Base-by-base conservation (phyloP, 2,888 invertebrate species). In the Cabera pusaria region DNA sequence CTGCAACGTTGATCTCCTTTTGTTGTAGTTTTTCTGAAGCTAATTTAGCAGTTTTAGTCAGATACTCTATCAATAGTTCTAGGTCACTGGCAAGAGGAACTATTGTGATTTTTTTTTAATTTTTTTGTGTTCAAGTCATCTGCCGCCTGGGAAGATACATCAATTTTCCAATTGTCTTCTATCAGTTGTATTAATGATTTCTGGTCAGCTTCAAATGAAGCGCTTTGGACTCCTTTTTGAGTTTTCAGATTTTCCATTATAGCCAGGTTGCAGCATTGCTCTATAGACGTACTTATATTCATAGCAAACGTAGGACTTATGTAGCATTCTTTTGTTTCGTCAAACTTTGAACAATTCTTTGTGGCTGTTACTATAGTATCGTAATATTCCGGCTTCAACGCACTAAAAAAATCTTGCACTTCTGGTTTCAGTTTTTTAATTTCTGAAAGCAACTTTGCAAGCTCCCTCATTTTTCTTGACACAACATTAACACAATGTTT, bases 241-340 rank as follows among this genome's bases (percentile, higher is more conserved):
- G 14, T 14, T 37, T 34, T 43, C 2, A 1, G 32, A 38, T 10
- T 36, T 34, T 42, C 8, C 36, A 44, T 25, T 44, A 52, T 36
- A 23, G 49, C 52, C 33, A 47, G 40, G 39, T 23, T 45, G 10
- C 47, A 49, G 39, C 49, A 52, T 41, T 52, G 49, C 36, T 52
- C 49, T 24, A 47, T 21, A 7, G 40, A 43, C 21, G 44, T 44
- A 8, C 38, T 36, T 40, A 49, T 47, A 17, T 52, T 52, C 52
- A 52, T 49, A 17, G 47, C 49, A 39, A 38, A 49, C 7, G 47
- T 52, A 7, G 49, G 49, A 33, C 38, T 19, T 18, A 21, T 18
- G 21, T 22, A 49, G 18, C 25, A 3, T 14, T 34, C 12, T 31
- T 17, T 26, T 23, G 1, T 3, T 5, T 44, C 26, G 19, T 38